Base-by-base conservation (phyloP, 1,140 invertebrate species). In the Amyelois transitella region DNA sequence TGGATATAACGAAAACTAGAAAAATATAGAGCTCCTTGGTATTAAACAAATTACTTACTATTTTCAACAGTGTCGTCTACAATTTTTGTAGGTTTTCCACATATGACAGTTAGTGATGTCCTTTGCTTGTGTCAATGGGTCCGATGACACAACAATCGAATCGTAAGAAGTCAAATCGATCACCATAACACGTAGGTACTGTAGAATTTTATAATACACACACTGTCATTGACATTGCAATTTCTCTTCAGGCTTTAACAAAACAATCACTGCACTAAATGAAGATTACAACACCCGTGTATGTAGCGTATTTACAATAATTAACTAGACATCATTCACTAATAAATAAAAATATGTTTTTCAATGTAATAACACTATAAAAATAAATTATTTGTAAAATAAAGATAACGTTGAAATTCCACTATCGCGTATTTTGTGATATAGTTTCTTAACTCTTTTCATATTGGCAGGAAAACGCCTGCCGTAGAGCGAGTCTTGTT, bases 381-480 rank as follows among this genome's bases (percentile, higher is more conserved):
- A 87, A 88, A 86, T 88, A 87, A 87, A 86, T 84, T 80, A 83
- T 81, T 79, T 85, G 64, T 78, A 79, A 83, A 84, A 80, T 76
- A 83, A 81, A 75, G 69, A 84, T 82, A 87, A 87, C 79, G 77
- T 87, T 77, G 84, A 81, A 83, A 81, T 83, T 86, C 75, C 74
- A 88, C 82, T 88, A 88, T 85, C 81, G 80, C 80, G 81, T 81
- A 69, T 86, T 83, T 86, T 80, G 71, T 82, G 67, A 76, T 66
- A 77, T 74, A 85, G 81, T 82, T 77, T 69, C 68, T 75, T 76
- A 81, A 84, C 75, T 85, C 77, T 84, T 78, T 81, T 85, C 85
- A 88, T 88, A 83, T 86, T 88, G 85, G 85, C 82, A 85, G 80
- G 69, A 82, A 75, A 65, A 77, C 84, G 82, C 66, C 81, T 86